Conservation (phyloP, 2,797 vertebrate genomes). For the Chaetodon trifasciatus region DNA sequence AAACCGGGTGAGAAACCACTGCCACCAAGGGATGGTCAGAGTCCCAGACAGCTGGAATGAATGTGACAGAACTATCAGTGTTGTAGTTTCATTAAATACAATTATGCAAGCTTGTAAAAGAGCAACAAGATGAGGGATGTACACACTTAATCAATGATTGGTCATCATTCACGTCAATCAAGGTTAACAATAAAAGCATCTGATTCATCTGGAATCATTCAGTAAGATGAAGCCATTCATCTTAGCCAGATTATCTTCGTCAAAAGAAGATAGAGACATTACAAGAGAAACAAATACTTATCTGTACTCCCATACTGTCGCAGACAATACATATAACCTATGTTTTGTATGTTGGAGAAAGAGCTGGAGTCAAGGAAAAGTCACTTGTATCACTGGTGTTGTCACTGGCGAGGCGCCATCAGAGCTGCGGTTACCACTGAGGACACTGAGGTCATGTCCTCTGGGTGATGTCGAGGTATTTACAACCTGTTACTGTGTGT, state of each 20-base stretch:
- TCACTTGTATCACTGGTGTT: not conserved
- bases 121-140: not conserved
- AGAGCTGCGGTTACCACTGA: not conserved
- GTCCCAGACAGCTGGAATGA: slow-evolving; percentile 88
- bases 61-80: not conserved
- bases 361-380: not conserved
- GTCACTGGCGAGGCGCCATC: too few species aligned
- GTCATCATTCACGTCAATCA: not conserved
- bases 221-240: not conserved
- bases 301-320: not conserved
- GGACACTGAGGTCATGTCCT: not conserved
- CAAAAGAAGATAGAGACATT: not conserved
- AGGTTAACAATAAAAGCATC: not conserved
- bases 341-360: not conserved
- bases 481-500: not conserved
- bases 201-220: not conserved
- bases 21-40: slow-evolving; percentile 94
- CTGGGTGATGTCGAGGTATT: not conserved
- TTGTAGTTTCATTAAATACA: not conserved
- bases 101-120: not conserved
- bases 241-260: not conserved
- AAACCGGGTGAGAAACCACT: slow-evolving; percentile 94
- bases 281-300: not conserved
- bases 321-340: not conserved
- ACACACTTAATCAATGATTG: not conserved